These are phyloP conservation scores for Drosophila eugracilis DNA, from an alignment of 1,140 invertebrate genomes.

Conservation along the genomic window DNA sequence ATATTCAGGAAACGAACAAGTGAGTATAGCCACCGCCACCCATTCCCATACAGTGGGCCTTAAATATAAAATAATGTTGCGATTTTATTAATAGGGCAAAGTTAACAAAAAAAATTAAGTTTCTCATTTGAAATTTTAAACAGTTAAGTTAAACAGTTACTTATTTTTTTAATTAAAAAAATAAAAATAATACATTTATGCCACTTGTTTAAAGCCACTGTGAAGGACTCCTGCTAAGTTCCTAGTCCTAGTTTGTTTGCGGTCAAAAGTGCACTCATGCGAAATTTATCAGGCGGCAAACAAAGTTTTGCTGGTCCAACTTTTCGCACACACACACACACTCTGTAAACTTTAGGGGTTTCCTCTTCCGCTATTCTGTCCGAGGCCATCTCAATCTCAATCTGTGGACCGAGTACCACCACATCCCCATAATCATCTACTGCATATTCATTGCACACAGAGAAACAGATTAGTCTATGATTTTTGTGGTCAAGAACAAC, in stretches of 20 bases:
- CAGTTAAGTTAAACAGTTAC: too few species aligned
- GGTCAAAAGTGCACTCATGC: conserved; percentile 80
- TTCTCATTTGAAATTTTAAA: too few species aligned
- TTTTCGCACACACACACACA: conserved; percentile 74
- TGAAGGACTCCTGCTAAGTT: conserved; percentile 28
- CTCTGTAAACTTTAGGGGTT: conserved; percentile 16
- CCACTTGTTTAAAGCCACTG: conserved; percentile 7
- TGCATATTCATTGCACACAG: background rate
- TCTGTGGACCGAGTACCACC: conserved; percentile 11
- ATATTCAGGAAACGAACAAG: conserved; percentile 85
- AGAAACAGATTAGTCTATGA: conserved; percentile 1
- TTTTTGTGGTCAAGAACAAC: too few species aligned
- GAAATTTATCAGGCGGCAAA: conserved; percentile 71
- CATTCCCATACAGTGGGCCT: conserved; percentile 6
- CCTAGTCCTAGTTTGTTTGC: conserved; percentile 69
- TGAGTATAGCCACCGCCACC: conserved; percentile 50
- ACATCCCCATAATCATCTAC: conserved; percentile 5
- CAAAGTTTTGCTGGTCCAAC: conserved; percentile 82
- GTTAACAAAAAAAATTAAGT: too few species aligned
- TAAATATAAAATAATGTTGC: background rate
- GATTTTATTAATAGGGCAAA: too few species aligned
- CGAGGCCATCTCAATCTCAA: conserved; percentile 30
- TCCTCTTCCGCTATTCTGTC: conserved; percentile 22
- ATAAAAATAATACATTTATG: too few species aligned
- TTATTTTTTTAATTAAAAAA: too few species aligned